A percentile compares a stretch with the other conserved stretches of the same genome.
These are phyloP conservation scores for Onychomys torridus DNA, from an alignment of 2,797 vertebrate species.

Conservation along the genomic window DNA sequence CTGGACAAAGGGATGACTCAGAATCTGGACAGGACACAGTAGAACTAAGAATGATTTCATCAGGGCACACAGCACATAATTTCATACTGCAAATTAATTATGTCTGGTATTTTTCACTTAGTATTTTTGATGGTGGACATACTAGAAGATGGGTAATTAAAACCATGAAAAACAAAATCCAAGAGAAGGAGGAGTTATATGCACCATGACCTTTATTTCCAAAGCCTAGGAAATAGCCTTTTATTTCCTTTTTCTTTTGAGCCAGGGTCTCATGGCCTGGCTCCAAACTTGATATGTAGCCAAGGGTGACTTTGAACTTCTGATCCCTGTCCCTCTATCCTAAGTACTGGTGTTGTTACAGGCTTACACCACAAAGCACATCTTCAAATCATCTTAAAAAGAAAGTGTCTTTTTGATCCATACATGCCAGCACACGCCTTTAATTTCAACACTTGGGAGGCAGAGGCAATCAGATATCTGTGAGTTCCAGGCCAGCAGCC, in stretches of 20 bases:
- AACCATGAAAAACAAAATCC: neutral
- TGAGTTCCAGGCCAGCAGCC: neutral
- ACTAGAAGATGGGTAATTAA: neutral
- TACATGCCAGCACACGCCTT: neutral
- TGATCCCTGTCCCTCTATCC: neutral
- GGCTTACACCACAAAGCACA: neutral
- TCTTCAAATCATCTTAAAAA: neutral
- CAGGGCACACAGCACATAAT: neutral
- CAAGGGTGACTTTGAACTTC: neutral
- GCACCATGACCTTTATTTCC: neutral
- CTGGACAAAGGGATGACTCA: neutral
- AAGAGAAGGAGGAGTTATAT: neutral
- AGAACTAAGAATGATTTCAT: neutral
- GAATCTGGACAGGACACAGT: neutral
- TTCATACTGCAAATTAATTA: neutral
- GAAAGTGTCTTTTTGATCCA: neutral
- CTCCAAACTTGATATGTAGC: neutral
- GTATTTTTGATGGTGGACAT: neutral
- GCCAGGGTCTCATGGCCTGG: neutral
- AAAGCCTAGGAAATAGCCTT: slow-evolving; percentile 32
- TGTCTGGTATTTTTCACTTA: neutral
- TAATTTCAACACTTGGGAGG: neutral
- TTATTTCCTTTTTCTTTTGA: neutral
- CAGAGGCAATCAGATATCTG: neutral
- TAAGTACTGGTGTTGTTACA: neutral